phyloP scores from a whole-genome alignment of 2,888 invertebrate genomes.

The Philhelius pedissequus region DNA sequence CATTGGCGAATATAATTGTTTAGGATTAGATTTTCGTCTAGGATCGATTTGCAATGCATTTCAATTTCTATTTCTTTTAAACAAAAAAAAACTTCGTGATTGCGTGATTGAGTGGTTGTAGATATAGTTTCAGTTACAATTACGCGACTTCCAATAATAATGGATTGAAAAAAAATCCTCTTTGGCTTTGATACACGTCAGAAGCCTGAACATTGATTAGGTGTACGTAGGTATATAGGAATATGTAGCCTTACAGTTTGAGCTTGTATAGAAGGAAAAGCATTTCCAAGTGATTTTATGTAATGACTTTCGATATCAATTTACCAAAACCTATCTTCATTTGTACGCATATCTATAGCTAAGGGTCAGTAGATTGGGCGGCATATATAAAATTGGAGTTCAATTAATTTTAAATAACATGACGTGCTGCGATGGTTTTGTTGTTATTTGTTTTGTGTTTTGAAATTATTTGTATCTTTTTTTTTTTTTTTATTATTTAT shows the following conservation, averaged over 20 bases:
- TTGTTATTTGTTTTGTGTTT: constrained; percentile 43
- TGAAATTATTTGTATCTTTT: no score
- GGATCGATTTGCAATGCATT: constrained; percentile 46
- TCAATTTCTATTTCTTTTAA: constrained; percentile 21
- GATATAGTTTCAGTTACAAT: constrained; percentile 28
- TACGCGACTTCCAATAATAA: background rate
- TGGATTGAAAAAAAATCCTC: background rate
- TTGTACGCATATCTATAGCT: background rate
- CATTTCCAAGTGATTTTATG: constrained; percentile 42
- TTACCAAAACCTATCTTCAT: background rate
- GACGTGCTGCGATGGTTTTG: constrained; percentile 13
- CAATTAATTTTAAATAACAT: constrained; percentile 64
- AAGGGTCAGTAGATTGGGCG: background rate
- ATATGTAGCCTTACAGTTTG: background rate
- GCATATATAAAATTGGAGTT: constrained; percentile 52
- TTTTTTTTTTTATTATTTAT: no score
- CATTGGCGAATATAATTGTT: constrained; percentile 6
- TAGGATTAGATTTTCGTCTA: constrained; percentile 24
- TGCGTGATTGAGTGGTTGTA: background rate
- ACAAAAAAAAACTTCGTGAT: constrained; percentile 17
- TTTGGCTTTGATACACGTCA: constrained; percentile 14
- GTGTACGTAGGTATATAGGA: background rate
- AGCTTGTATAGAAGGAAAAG: background rate
- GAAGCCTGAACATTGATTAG: constrained; percentile 5
- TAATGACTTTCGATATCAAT: constrained; percentile 35